Percentiles rank a stretch among this genome's conserved stretches.
These are phyloP conservation scores for Carcina quercana DNA, from an alignment of 2,888 invertebrate species.

Conservation along the genomic window DNA sequence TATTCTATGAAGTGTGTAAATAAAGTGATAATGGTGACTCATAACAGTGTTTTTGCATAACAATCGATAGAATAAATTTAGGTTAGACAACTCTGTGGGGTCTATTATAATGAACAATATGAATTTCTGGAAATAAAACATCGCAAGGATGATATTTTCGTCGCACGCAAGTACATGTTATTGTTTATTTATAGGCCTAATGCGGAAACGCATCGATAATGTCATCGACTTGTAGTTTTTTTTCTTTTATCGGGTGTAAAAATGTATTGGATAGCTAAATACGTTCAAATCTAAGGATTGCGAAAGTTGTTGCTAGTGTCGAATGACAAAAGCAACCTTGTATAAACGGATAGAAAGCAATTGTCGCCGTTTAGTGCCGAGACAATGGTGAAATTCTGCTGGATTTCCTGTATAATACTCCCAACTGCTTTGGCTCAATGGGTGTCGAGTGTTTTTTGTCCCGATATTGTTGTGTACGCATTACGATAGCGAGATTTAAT, in stretches of 20 bases:
- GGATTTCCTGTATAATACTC: no score
- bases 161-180: constrained; percentile 48
- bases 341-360: constrained; percentile 60
- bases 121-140: constrained; percentile 47
- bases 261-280: constrained; percentile 42
- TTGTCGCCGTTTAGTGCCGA: constrained; percentile 41
- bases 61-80: constrained; percentile 72
- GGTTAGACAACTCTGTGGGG: constrained; percentile 65
- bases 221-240: constrained; percentile 61
- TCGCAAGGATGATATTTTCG: constrained; percentile 40
- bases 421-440: constrained; percentile 16
- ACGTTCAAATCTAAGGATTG: constrained; percentile 54
- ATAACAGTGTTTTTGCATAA: constrained; percentile 68
- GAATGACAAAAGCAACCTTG: constrained; percentile 64
- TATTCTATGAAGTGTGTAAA: constrained; percentile 27
- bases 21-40: constrained; percentile 45
- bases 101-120: constrained; percentile 52
- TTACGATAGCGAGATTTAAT: no score
- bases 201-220: constrained; percentile 63
- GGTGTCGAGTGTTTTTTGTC: constrained; percentile 12
- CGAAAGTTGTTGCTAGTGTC: constrained; percentile 60
- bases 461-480: neutral
- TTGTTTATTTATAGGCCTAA: constrained; percentile 65
- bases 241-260: constrained; percentile 34
- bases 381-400: constrained; percentile 51